Base-by-base conservation (phyloP, 2,888 invertebrate species). In the Cryptocephalus primarius region DNA sequence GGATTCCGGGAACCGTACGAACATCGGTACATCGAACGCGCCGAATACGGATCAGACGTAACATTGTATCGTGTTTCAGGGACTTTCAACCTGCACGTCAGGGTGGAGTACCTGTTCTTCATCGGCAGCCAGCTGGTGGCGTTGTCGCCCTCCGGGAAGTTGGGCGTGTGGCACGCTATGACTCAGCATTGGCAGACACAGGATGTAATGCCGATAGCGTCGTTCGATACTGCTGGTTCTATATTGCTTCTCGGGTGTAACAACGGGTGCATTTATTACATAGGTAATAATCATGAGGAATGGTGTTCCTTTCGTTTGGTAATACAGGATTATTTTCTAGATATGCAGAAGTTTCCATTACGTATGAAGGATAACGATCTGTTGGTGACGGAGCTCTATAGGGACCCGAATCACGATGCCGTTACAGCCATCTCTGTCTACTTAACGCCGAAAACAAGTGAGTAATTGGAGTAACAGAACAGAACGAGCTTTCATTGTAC, bases 131-230 rank as follows among this genome's bases (percentile, higher is more conserved):
- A 97, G 66, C 72, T 97, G 55, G 97, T 99, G n/a, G 96, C 96
- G 0, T 74, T 97, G 31, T 93, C 93, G 39, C 83, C 86, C 2
- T 83, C 83, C 8, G 92, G 92, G 6, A 95, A 95, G 72, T 89
- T 97, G 14, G 96, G 97, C 1, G 96, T 97, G n/a, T 97, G 96
- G 96, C 96, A 97, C 70, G 91, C 95, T 1, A 95, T 95, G 85
- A 94, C 95, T 0, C 94, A 95, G 62, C 94, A 96, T 70, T 97
- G 96, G 94, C 96, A 96, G 75, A 87, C 92, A 39, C 94, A 95
- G 67, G 95, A 96, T 70, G 88, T 96, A 10, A 88, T 93, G 12
- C 90, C 94, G 1, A 91, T 97, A 47, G 84, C 93, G 8, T 94
- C 95, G 1, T 93, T 93, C 66, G 97, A 97, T 69, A 95, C 94